Percentiles rank a stretch among this genome's conserved stretches.
Evolutionary conservation across 23 tunicate species (phyloP).

Genomic region (Trididemnum miniatum): DNA sequence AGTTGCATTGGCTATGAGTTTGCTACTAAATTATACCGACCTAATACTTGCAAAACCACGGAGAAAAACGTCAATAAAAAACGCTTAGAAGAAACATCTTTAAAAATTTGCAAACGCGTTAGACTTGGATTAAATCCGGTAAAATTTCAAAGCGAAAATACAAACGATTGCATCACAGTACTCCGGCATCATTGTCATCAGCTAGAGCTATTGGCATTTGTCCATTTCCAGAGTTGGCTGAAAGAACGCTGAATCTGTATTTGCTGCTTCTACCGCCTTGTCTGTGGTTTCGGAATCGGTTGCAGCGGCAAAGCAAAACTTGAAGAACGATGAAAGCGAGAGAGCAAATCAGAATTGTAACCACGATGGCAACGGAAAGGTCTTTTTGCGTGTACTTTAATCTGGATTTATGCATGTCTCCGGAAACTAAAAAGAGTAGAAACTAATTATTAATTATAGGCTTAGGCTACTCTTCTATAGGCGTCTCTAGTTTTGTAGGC

Average conservation of each 20-base stretch:
- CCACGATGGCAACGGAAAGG: neutral
- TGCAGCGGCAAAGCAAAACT: neutral
- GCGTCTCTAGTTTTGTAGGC: no score
- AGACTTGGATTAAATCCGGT: no score
- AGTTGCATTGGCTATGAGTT: no score
- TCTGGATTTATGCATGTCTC: no score
- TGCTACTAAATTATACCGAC: no score
- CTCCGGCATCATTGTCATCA: no score
- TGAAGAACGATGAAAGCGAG: neutral
- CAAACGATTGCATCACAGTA: no score
- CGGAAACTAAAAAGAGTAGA: neutral
- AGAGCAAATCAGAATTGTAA: neutral
- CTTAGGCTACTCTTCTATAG: neutral
- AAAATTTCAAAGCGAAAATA: no score
- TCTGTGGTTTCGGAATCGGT: neutral
- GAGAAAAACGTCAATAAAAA: no score
- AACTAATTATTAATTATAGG: neutral
- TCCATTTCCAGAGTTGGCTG: neutral
- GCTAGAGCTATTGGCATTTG: slow-evolving; percentile 6
- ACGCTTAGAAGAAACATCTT: no score
- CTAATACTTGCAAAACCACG: no score
- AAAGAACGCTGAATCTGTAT: neutral
- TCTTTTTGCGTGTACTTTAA: slow-evolving; percentile 6
- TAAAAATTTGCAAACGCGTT: no score
- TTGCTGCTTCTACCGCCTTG: neutral